Base-by-base conservation (phyloP, 2,888 invertebrate species). In the Argyresthia albistria region DNA sequence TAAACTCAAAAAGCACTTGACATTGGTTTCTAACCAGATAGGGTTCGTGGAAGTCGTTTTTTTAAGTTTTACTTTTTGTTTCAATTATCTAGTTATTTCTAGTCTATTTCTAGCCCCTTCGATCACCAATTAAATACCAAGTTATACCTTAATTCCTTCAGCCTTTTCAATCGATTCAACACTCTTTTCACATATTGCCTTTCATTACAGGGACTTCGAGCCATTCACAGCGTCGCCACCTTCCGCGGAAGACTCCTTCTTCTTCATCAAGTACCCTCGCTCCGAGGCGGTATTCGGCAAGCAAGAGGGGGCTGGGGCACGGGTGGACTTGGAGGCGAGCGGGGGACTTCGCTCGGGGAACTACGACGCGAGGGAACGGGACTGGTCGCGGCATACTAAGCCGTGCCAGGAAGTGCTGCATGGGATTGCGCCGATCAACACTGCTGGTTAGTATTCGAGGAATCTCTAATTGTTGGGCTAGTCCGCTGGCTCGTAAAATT, bases 171-270 rank as follows among this genome's bases (percentile, higher is more conserved):
- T 25, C 6, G 25, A 25, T 4, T 25, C 25, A 14, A 15, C 45
- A 45, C 0, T 14, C 45, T 45, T 14, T 14, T 14, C 45, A 45
- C n/a, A n/a, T 39, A 3, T 43, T 36, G 51, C 39, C 50, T 55
- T 67, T 67, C 57, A 68, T 62, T 59, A 43, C 79, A 88, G 88
- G 63, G 88, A 86, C 50, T 88, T 81, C 58, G 87, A 88, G 58
- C 79, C 81, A 37, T 88, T 88, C 57, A 74, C 86, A 36, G 69
- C 70, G 60, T 93, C 94, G 14, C 94, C 94, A 15, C 93, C 94
- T 1, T 90, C 92, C 35, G 90, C 92, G 45, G 93, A 93, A 73
- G 93, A 94, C 65, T 91, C 90, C 51, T 93, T 93, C 70, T 91
- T 92, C 72, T 90, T 90, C 69, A 90, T 92, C 60, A 89, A 91